Evolutionary conservation across 2,888 invertebrate species (phyloP).

Genomic region (Idaea dimidiata): DNA sequence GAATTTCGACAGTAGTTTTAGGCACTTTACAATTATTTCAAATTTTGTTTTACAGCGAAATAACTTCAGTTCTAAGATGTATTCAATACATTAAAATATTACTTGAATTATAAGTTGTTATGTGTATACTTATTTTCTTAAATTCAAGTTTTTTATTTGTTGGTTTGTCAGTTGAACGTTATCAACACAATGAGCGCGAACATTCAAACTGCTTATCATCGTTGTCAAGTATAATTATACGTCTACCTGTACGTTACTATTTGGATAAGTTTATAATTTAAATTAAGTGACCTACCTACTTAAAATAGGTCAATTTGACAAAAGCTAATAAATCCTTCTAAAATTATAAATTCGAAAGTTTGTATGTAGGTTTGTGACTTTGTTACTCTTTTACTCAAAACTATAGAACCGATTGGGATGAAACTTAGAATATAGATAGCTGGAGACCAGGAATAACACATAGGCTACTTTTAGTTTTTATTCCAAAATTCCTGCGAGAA

Average conservation of each 20-base stretch:
- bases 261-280: no score
- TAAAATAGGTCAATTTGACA: no score
- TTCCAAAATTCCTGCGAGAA: no score
- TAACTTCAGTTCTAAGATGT: neutral
- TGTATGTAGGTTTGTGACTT: no score
- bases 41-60: neutral
- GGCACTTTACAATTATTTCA: neutral
- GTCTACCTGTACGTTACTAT: neutral
- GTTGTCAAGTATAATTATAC: neutral
- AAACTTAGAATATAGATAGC: no score
- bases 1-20: conserved; percentile 7
- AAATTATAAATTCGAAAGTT: no score
- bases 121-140: neutral
- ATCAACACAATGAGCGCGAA: conserved; percentile 9
- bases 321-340: no score
- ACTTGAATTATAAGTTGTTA: neutral
- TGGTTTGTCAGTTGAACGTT: neutral
- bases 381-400: no score
- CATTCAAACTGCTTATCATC: neutral
- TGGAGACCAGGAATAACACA: no score
- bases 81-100: neutral
- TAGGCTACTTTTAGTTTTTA: no score
- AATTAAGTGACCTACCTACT: no score
- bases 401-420: no score
- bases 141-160: neutral